Evolutionary conservation across 2,113 vertebrate species (phyloP).

Genomic region (Andinoacara biseriatus): DNA sequence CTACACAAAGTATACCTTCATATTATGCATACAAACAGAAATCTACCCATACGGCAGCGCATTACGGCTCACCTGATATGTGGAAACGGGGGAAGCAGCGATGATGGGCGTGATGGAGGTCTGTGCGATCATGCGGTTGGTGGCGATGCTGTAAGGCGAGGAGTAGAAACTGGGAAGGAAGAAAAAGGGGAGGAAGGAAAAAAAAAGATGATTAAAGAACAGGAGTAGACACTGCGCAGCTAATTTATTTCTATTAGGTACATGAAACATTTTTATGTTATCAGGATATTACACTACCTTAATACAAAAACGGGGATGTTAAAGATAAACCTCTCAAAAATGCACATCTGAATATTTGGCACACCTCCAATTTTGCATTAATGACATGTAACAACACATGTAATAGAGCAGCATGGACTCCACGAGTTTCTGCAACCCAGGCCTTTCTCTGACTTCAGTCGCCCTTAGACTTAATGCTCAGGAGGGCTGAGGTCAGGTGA

Average conservation of each 20-base stretch:
- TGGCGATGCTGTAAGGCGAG: constrained; percentile 97
- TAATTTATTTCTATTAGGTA: neutral
- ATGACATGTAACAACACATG: neutral
- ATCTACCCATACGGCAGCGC: constrained; percentile 25
- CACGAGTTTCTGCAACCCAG: neutral
- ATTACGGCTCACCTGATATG: constrained; percentile 90
- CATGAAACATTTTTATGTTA: neutral
- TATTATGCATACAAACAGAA: constrained; percentile 30
- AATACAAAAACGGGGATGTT: neutral
- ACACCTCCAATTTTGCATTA: neutral
- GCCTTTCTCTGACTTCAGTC: neutral
- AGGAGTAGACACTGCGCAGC: neutral
- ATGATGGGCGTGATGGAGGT: constrained; percentile 98
- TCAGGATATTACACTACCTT: neutral
- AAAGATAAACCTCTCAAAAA: neutral
- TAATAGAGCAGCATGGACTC: neutral
- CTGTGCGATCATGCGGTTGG: constrained; percentile 99
- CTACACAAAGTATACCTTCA: constrained; percentile 35
- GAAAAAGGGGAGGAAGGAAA: constrained; percentile 29
- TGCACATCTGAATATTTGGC: neutral
- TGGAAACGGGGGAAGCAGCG: constrained; percentile 97
- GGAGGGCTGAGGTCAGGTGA: neutral
- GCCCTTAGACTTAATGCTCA: neutral
- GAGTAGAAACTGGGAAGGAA: constrained; percentile 91
- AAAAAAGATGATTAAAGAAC: neutral